Conservation (phyloP, 2,113 vertebrate genomes). For the Cygnus atratus region DNA sequence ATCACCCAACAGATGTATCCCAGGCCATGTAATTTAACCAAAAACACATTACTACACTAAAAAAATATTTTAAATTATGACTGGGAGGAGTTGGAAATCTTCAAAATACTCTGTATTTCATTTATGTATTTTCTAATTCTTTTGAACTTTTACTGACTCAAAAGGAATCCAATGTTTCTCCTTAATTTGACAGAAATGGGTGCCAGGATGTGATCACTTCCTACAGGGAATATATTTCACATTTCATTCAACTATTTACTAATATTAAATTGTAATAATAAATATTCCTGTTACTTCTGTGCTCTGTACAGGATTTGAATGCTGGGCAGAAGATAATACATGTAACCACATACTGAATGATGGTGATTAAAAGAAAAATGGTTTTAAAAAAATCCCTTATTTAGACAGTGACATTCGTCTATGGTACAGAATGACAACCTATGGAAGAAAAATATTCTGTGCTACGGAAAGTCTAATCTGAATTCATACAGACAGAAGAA, state of each 20-base stretch:
- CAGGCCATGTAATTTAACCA: not conserved
- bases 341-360: not conserved
- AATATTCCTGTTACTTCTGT: not conserved
- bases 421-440: not conserved
- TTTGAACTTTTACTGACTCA: not conserved
- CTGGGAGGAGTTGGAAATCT: not conserved
- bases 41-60: not conserved
- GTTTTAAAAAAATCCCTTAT: not conserved
- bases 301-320: not conserved
- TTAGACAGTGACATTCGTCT: not conserved
- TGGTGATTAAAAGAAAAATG: not conserved
- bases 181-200: not conserved
- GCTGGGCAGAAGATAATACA: not conserved
- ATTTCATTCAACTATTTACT: slow-evolving; percentile 4
- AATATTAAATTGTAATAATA: slow-evolving; percentile 15
- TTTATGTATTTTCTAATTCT: not conserved
- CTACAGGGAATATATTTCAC: not conserved
- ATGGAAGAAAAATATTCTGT: not conserved
- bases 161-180: not conserved
- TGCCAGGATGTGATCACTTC: not conserved
- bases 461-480: not conserved
- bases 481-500: not conserved
- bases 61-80: not conserved
- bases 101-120: not conserved
- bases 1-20: not conserved